Percentiles rank a stretch among this genome's conserved stretches.
These are phyloP conservation scores for Andinoacara biseriatus DNA, from an alignment of 2,113 vertebrate species.

Conservation along the genomic window DNA sequence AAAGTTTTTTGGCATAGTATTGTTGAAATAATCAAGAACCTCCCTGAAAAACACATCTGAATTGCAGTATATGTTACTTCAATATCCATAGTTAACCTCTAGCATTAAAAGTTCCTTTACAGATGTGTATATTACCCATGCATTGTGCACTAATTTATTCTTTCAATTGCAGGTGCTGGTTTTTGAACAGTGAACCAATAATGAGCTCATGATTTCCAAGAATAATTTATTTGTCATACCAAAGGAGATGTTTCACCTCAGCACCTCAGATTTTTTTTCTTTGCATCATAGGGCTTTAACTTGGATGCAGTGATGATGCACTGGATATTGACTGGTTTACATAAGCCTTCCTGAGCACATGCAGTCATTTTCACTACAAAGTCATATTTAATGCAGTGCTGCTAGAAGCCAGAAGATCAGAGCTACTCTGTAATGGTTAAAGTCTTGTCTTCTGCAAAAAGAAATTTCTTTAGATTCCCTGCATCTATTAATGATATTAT, in stretches of 20 bases:
- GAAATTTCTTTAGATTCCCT: background rate
- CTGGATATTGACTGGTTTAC: background rate
- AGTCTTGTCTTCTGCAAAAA: background rate
- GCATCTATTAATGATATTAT: background rate
- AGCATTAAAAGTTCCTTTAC: background rate
- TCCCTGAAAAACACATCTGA: background rate
- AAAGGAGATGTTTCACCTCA: background rate
- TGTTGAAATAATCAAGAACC: background rate
- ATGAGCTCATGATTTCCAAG: background rate
- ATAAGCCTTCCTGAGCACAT: background rate
- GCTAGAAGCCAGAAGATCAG: background rate
- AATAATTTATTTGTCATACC: background rate
- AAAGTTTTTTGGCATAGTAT: rapidly evolving
- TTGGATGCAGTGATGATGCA: background rate
- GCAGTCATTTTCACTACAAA: background rate
- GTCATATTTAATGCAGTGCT: background rate
- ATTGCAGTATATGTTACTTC: background rate
- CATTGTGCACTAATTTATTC: rapidly evolving
- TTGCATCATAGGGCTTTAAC: background rate
- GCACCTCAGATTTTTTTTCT: background rate
- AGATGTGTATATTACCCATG: background rate
- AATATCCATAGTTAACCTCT: background rate
- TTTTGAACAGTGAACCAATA: background rate
- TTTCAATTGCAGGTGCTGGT: background rate
- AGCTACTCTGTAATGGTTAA: background rate